Conservation (phyloP, 2,797 vertebrate genomes). For the Borostomias antarcticus region DNA sequence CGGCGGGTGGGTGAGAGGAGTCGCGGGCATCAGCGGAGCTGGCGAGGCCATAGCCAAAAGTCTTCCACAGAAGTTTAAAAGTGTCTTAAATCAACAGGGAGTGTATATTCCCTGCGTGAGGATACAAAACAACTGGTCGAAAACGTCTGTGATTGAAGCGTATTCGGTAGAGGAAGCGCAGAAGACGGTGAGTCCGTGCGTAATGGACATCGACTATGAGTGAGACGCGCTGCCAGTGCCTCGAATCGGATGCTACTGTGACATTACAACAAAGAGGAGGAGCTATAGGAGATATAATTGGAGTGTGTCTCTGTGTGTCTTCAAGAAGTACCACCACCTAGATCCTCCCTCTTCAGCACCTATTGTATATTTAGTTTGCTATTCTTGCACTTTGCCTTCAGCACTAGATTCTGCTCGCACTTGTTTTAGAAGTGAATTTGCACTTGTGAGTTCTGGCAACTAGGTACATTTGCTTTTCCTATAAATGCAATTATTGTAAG, state of each 20-base stretch:
- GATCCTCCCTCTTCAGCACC: too few relatives aligned
- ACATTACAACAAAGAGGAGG: slow-evolving; percentile 76
- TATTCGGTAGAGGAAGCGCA: too few relatives aligned
- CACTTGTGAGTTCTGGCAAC: too few relatives aligned
- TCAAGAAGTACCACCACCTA: too few relatives aligned
- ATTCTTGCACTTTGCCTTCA: too few relatives aligned
- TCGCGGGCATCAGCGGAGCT: slow-evolving; percentile 87
- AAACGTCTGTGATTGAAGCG: background rate
- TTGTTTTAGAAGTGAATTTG: too few relatives aligned
- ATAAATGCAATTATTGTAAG: too few relatives aligned
- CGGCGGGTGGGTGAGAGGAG: slow-evolving; percentile 85
- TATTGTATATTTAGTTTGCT: too few relatives aligned
- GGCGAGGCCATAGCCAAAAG: slow-evolving; percentile 87
- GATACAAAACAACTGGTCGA: slow-evolving; percentile 2
- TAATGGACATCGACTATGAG: slow-evolving; percentile 64
- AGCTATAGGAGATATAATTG: too few relatives aligned
- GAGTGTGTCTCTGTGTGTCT: too few relatives aligned
- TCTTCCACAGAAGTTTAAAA: slow-evolving; percentile 22
- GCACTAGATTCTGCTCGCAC: too few relatives aligned
- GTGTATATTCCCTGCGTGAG: background rate
- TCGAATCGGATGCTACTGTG: slow-evolving; percentile 73
- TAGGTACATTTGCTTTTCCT: too few relatives aligned
- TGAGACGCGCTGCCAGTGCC: slow-evolving; percentile 67
- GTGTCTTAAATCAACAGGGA: slow-evolving; percentile 16
- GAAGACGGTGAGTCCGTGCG: slow-evolving; percentile 49